A percentile compares a stretch with the other conserved stretches of the same genome.
Conservation (phyloP, 2,888 invertebrate species). For the Euspilapteryx auroguttella region DNA sequence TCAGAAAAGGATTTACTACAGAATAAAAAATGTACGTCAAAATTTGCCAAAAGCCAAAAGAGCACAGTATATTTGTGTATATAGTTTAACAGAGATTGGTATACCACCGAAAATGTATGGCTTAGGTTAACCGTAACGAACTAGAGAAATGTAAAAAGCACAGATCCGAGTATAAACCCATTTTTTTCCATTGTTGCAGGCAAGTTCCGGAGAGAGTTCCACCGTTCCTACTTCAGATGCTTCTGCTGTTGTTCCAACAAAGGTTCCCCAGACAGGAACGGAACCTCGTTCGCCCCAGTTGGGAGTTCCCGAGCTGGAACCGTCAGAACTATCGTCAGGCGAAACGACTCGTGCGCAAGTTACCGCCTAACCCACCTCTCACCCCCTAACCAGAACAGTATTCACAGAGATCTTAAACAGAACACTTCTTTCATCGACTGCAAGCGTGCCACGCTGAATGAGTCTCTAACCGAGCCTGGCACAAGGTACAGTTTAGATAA, state of each 20-base stretch:
- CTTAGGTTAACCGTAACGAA: not conserved
- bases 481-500: constrained; percentile 38
- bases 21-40: no score
- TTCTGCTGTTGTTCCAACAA: constrained; percentile 39
- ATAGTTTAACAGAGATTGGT: no score
- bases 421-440: constrained; percentile 50
- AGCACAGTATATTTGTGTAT: no score
- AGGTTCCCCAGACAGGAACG: constrained; percentile 30
- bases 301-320: constrained; percentile 46
- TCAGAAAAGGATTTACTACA: no score
- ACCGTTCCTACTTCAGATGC: constrained; percentile 69
- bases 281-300: constrained; percentile 42
- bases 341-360: constrained; percentile 51
- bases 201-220: constrained; percentile 73
- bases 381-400: constrained; percentile 44
- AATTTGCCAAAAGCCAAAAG: no score
- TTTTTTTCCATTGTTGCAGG: constrained; percentile 58
- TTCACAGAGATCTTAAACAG: constrained; percentile 43
- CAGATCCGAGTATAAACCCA: constrained; percentile 3
- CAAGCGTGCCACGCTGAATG: constrained; percentile 32
- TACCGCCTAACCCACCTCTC: constrained; percentile 47
- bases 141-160: constrained; percentile 4
- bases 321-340: constrained; percentile 37
- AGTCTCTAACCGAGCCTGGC: constrained; percentile 41
- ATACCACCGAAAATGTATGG: not conserved